phyloP scores from a whole-genome alignment of 2,113 vertebrate species.

The Antigone vipio region DNA sequence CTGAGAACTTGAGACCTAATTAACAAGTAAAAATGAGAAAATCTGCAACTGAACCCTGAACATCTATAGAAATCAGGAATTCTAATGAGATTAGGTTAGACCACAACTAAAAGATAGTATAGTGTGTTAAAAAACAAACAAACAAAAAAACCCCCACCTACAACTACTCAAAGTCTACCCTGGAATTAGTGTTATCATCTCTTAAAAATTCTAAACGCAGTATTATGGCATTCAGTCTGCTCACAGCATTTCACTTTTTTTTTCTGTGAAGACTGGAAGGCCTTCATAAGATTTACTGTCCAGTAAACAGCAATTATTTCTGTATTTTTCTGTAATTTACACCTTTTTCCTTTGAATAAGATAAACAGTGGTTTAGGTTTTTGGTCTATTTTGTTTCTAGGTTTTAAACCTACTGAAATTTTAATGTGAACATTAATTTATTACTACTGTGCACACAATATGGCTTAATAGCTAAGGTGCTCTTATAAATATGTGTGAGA shows the following conservation, averaged over 20 bases:
- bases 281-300: background rate
- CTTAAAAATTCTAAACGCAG: background rate
- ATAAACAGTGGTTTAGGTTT: background rate
- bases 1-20: background rate
- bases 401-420: background rate
- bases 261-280: background rate
- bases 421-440: background rate
- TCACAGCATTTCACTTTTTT: background rate
- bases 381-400: background rate
- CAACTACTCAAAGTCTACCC: background rate
- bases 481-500: background rate
- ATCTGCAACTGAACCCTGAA: background rate
- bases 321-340: background rate
- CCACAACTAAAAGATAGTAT: background rate
- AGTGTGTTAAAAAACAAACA: background rate
- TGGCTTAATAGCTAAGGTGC: background rate
- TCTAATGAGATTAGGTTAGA: background rate
- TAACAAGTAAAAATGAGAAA: background rate
- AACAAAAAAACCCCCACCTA: background rate
- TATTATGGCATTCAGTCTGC: background rate
- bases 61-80: background rate
- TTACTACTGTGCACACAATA: fast-evolving
- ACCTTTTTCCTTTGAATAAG: background rate
- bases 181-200: background rate
- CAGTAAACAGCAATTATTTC: background rate